phyloP scores from a whole-genome alignment of 2,888 invertebrate genomes.

The Eurytoma californica region DNA sequence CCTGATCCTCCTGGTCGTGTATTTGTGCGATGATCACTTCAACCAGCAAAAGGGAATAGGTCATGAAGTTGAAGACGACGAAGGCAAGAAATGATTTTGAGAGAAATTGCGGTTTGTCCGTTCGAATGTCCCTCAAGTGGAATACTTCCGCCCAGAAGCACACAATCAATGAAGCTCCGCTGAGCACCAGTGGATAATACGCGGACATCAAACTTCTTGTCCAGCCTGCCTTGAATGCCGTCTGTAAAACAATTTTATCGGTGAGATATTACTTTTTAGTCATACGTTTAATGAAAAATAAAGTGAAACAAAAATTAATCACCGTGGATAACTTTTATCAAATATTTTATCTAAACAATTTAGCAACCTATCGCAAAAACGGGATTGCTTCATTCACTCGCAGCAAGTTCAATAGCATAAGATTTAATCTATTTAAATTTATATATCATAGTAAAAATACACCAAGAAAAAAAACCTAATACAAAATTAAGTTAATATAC shows the following conservation, averaged over 20 bases:
- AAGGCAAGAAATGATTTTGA: conserved; percentile 94
- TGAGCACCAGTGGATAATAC: conserved; percentile 92
- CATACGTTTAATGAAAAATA: too few relatives aligned
- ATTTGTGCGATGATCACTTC: conserved; percentile 80
- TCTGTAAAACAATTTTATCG: conserved; percentile 75
- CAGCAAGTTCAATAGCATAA: too few relatives aligned
- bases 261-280: background rate
- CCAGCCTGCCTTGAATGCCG: conserved; percentile 89
- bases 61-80: conserved; percentile 91
- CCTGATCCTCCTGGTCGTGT: conserved; percentile 68
- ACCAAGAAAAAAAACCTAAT: too few relatives aligned
- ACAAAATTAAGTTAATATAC: too few relatives aligned
- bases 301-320: too few relatives aligned
- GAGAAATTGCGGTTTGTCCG: conserved; percentile 92
- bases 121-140: conserved; percentile 90
- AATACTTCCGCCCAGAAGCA: conserved; percentile 98
- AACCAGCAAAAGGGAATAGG: conserved; percentile 88
- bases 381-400: too few relatives aligned
- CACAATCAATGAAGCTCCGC: conserved; percentile 92
- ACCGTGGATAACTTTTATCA: too few relatives aligned
- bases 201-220: conserved; percentile 90
- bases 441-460: too few relatives aligned
- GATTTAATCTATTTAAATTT: too few relatives aligned
- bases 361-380: too few relatives aligned
- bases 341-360: too few relatives aligned